A percentile compares a stretch with the other conserved stretches of the same genome.
Conservation (phyloP, 2,113 vertebrate genomes). For the Pyxicephalus adspersus region DNA sequence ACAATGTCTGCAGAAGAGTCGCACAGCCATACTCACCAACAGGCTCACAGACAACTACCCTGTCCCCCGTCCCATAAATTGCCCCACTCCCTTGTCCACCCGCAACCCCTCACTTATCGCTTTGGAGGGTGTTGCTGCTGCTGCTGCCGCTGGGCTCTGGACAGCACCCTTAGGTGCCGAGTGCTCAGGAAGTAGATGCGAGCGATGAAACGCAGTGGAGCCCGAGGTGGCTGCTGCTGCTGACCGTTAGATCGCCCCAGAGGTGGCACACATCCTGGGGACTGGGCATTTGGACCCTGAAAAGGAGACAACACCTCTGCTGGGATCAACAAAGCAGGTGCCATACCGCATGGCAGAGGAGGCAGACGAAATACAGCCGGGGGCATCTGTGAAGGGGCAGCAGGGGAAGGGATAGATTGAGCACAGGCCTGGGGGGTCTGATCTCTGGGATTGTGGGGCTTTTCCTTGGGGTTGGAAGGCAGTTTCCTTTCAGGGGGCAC, state of each 20-base stretch:
- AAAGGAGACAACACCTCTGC: conserved; percentile 54
- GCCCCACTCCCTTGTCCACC: conserved; percentile 53
- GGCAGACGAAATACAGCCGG: conserved; percentile 53
- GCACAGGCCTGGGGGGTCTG: conserved; percentile 50
- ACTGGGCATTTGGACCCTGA: conserved; percentile 52
- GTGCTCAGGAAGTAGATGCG: conserved; percentile 57
- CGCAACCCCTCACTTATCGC: conserved; percentile 52
- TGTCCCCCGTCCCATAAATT: conserved; percentile 58
- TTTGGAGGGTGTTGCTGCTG: conserved; percentile 56
- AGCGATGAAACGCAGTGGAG: conserved; percentile 55
- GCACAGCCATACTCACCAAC: conserved; percentile 40
- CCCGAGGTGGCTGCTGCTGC: conserved; percentile 53
- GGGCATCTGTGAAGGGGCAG: conserved; percentile 55
- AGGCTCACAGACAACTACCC: conserved; percentile 56
- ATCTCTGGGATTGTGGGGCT: conserved; percentile 55
- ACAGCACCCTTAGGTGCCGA: conserved; percentile 55
- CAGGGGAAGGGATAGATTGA: conserved; percentile 53
- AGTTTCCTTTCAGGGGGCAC: conserved; percentile 55
- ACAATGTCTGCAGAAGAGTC: conserved; percentile 43
- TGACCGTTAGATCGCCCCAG: conserved; percentile 49
- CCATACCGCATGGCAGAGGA: conserved; percentile 54
- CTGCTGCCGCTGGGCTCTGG: conserved; percentile 56
- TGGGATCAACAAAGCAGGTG: conserved; percentile 52
- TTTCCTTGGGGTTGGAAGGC: conserved; percentile 55
- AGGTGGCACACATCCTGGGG: conserved; percentile 49